Evolutionary conservation across 2,797 vertebrate genomes (phyloP).

Genomic region (Propithecus deckenii): DNA sequence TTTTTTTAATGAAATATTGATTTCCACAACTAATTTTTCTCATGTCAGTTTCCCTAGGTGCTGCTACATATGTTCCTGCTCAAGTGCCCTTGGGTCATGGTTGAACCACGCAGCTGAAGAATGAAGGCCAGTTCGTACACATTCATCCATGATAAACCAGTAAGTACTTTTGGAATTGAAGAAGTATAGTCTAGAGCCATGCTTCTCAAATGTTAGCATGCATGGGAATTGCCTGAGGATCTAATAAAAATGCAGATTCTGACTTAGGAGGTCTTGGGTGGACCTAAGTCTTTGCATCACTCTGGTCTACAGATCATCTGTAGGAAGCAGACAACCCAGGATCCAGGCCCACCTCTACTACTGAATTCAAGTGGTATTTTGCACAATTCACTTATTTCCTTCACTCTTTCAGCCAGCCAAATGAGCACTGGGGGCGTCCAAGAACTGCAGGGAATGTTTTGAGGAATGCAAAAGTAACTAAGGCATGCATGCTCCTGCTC

Average conservation of each 20-base stretch:
- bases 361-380: background rate
- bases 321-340: background rate
- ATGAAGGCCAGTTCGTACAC: background rate
- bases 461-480: background rate
- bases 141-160: background rate
- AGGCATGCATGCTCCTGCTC: background rate
- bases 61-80: background rate
- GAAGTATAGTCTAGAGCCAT: background rate
- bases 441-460: background rate
- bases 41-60: background rate
- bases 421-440: background rate
- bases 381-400: background rate
- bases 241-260: background rate
- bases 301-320: background rate
- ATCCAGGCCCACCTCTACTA: background rate
- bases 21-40: background rate
- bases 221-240: background rate
- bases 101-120: background rate
- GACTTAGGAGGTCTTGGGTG: background rate
- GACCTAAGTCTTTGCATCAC: background rate
- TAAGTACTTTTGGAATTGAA: background rate
- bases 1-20: background rate
- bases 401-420: background rate
- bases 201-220: background rate
- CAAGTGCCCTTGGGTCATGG: background rate